Percentiles rank a stretch among this genome's conserved stretches.
Conservation (phyloP, 1,140 invertebrate genomes). For the Atta texana region DNA sequence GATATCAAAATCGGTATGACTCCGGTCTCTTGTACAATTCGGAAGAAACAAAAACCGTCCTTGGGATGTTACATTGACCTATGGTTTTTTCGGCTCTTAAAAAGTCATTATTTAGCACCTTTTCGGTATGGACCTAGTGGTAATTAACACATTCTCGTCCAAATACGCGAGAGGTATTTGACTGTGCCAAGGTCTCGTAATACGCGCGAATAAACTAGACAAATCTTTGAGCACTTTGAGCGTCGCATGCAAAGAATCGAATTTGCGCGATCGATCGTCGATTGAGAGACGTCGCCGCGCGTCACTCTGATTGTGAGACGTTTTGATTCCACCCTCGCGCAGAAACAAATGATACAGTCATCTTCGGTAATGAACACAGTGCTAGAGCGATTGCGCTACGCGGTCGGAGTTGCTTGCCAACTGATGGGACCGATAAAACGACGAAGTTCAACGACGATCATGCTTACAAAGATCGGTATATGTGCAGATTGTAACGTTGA, state of each 20-base stretch:
- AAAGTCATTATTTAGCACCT: constrained; percentile 77
- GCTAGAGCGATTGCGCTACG: constrained; percentile 38
- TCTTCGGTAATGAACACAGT: constrained; percentile 64
- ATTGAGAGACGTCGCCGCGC: constrained; percentile 47
- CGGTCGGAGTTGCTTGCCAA: constrained; percentile 13
- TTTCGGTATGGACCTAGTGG: constrained; percentile 57
- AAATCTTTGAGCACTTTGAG: neutral
- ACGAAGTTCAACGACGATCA: constrained; percentile 23
- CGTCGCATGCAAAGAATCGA: neutral
- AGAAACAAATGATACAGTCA: constrained; percentile 65
- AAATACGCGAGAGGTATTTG: constrained; percentile 37
- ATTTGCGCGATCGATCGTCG: constrained; percentile 36
- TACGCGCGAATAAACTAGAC: constrained; percentile 20
- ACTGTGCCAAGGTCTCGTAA: constrained; percentile 27
- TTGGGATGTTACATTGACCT: constrained; percentile 43
- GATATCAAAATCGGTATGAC: neutral
- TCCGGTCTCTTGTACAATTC: neutral
- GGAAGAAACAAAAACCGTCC: constrained; percentile 27
- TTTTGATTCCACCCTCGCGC: constrained; percentile 31
- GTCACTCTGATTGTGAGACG: constrained; percentile 29
- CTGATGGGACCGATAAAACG: constrained; percentile 37
- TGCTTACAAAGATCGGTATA: neutral
- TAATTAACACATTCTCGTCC: constrained; percentile 68
- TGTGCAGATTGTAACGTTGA: constrained; percentile 29
- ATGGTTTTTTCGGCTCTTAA: constrained; percentile 61